Base-by-base conservation (phyloP, 2,888 invertebrate genomes). In the Ischnura elegans region DNA sequence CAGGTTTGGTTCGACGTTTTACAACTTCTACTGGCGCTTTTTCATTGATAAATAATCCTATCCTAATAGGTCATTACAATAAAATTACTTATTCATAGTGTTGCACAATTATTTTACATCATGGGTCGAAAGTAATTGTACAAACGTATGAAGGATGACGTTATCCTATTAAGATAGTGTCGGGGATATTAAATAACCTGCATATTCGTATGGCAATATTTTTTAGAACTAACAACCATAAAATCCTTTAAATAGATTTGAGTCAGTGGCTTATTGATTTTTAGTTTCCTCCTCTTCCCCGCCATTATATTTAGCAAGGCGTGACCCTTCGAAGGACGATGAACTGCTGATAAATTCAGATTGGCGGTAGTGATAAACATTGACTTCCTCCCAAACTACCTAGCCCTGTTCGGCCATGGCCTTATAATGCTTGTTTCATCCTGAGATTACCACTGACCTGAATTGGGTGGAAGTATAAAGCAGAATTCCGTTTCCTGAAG, bases 331-430 rank as follows among this genome's bases (percentile, higher is more conserved):
- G 42, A 36, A 87, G 87, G 87, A 87, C 87, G 87, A 87, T 87
- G 87, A 87, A 87, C 87, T 55, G 55, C 51, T 42, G 87, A 87
- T 87, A 87, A 42, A 29, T 42, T 55, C 87, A 42, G 55, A 55
- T 87, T 42, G 51, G 21, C 8, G 43, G 42, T 2, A 5, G 21
- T 55, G 55, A 87, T 87, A 61, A 87, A 87, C 16, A 10, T 36
- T 36, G 36, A 76, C 76, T 76, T 76, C 76, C 76, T 76, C 36
- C 76, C 76, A 10, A 76, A 76, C 36, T 76, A 29, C 76, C n/a
- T 66, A 29, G 66, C 66, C 10, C 76, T 76, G 8, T 36, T 76
- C 76, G 76, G 76, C 76, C 76, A 36, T 76, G 76, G 76, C 36
- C 76, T 29, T 76, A 76, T 36, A 76, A 76, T 76, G 76, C 36